A percentile compares a stretch with the other conserved stretches of the same genome.
Conservation (phyloP, 2,888 invertebrate genomes). For the Acrobasis repandana region DNA sequence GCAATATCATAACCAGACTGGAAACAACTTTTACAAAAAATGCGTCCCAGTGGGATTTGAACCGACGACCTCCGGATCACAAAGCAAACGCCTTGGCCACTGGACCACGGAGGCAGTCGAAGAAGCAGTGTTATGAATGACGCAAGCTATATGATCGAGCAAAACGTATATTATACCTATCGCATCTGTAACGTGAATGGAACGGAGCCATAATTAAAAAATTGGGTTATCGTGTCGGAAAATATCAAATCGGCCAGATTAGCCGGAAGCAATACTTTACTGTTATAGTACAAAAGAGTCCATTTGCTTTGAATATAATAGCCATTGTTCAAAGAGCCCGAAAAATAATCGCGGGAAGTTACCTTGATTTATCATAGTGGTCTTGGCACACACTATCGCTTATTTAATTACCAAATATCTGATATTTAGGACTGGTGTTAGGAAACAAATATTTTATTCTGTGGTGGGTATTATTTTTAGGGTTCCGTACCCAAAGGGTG, state of each 20-base stretch:
- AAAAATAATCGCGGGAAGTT: conserved; percentile 71
- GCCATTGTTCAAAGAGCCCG: conserved; percentile 72
- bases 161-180: too few relatives aligned
- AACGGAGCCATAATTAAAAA: conserved; percentile 21
- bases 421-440: not conserved
- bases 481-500: too few relatives aligned
- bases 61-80: too few relatives aligned
- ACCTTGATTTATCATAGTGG: conserved; percentile 62
- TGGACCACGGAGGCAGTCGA: too few relatives aligned
- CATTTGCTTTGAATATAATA: conserved; percentile 77
- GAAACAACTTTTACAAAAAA: too few relatives aligned
- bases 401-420: conserved; percentile 28
- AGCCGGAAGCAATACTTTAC: conserved; percentile 74
- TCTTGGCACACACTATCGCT: conserved; percentile 31
- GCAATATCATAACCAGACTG: too few relatives aligned
- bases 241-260: conserved; percentile 60
- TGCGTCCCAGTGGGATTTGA: too few relatives aligned
- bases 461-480: too few relatives aligned
- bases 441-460: not conserved
- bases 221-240: conserved; percentile 51
- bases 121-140: too few relatives aligned
- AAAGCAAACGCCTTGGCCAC: too few relatives aligned
- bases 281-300: conserved; percentile 62
- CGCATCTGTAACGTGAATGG: too few relatives aligned
- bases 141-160: too few relatives aligned